Percentiles rank a stretch among this genome's conserved stretches.
These are phyloP conservation scores for Lepidurus apus DNA, from an alignment of 1,140 invertebrate genomes.

Conservation along the genomic window DNA sequence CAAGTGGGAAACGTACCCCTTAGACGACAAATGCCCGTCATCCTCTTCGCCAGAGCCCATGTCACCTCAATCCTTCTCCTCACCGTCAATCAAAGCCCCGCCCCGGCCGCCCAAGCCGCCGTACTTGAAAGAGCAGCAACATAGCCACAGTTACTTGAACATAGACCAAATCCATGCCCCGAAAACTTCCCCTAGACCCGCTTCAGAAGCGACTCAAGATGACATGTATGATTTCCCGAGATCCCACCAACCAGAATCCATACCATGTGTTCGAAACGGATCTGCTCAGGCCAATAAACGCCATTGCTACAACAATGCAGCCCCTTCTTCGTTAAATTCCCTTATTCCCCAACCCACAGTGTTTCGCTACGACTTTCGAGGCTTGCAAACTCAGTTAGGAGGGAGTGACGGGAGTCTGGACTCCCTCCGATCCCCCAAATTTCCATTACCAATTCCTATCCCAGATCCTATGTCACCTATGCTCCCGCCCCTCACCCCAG, in stretches of 20 bases:
- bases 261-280: conserved; percentile 24
- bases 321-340: background rate
- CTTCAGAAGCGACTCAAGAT: conserved; percentile 44
- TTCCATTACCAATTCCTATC: conserved; percentile 12
- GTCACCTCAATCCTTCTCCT: background rate
- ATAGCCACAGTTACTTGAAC: conserved; percentile 52
- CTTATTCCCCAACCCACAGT: background rate
- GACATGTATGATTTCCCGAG: conserved; percentile 68
- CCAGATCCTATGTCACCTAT: conserved; percentile 44
- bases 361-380: conserved; percentile 47
- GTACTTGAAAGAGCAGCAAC: conserved; percentile 47
- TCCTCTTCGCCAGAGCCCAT: conserved; percentile 53
- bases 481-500: conserved; percentile 42
- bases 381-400: conserved; percentile 28
- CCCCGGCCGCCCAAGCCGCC: conserved; percentile 70
- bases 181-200: conserved; percentile 35
- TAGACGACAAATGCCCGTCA: conserved; percentile 42
- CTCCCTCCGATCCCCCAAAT: conserved; percentile 25
- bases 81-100: conserved; percentile 49
- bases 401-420: background rate
- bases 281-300: conserved; percentile 36
- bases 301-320: conserved; percentile 68
- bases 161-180: conserved; percentile 39
- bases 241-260: conserved; percentile 51
- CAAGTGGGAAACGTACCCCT: conserved; percentile 54